Evolutionary conservation across 2,888 invertebrate genomes (phyloP), one percentile per base, ranked within the genome.

Genomic region (Ochropacha duplaris): DNA sequence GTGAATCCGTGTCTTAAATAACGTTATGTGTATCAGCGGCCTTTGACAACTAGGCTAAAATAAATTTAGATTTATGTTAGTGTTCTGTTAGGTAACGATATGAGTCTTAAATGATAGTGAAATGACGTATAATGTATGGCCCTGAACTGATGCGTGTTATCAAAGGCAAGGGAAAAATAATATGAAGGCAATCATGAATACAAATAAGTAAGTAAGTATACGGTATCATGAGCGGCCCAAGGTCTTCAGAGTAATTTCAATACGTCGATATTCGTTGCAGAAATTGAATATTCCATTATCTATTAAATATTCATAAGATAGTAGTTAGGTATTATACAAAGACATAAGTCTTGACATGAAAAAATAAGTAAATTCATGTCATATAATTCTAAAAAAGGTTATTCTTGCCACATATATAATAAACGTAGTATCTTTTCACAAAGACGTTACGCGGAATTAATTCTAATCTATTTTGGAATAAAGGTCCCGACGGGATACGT

Each of bases 61-160:
- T 44, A 44, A 44, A 19, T 19, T 44, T 9, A 19, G 44, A 44
- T 44, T 44, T 44, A 44, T 44, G 51, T 28, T 11, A 26, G 16
- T 51, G 9, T 28, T 14, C 28, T 6, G 26, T 50, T n/a, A 50
- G 50, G 50, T 28, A 24, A 11, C 12, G 24, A 28, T 28, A 26
- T 28, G 50, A 26, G 31, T n/a, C 9, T n/a, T 36, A 31, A 5
- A 14, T 58, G 56, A 49, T 54, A 59, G 50, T 49, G 54, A 58
- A 55, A 49, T 39, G 31, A 71, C 61, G 61, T 61, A 66, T 71
- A 69, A 64, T 57, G 65, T 59, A 52, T 64, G 68, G 56, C 79
- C 78, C 68, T 80, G 81, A 78, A 78, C 78, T 62, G 55, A 68
- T 71, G 74, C 74, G 70, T 73, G 76, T 71, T 80, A 78, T 77